A percentile compares a stretch with the other conserved stretches of the same genome.
Evolutionary conservation across 1,140 invertebrate genomes (phyloP).

Genomic region (Cydia splendana): DNA sequence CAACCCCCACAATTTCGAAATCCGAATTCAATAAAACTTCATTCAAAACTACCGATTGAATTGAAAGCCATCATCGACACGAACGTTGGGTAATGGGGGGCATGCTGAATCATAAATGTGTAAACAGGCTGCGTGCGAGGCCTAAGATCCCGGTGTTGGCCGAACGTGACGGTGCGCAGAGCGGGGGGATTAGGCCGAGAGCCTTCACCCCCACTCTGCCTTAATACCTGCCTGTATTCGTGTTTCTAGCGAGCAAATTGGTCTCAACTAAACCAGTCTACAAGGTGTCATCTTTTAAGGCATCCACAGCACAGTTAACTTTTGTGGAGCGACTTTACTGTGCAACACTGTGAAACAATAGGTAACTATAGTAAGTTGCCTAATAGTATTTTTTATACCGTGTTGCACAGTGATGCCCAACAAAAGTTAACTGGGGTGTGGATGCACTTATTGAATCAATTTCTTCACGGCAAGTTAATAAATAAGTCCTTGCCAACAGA

Average conservation of each 20-base stretch:
- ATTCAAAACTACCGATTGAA: conserved; percentile 20
- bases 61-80: conserved; percentile 15
- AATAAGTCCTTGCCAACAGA: too few relatives aligned
- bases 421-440: too few relatives aligned
- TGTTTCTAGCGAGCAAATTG: not conserved
- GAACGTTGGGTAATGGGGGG: conserved; percentile 14
- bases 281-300: too few relatives aligned
- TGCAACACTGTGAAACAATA: too few relatives aligned
- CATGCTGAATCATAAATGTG: conserved; percentile 31
- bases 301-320: too few relatives aligned
- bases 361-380: too few relatives aligned
- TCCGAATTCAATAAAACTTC: conserved; percentile 3
- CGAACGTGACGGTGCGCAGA: conserved; percentile 37
- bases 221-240: conserved; percentile 19
- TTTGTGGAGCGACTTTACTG: too few relatives aligned
- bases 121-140: conserved; percentile 27
- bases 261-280: not conserved
- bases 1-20: conserved; percentile 11
- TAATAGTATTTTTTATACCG: too few relatives aligned
- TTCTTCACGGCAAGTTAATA: too few relatives aligned
- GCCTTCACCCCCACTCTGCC: conserved; percentile 20
- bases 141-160: conserved; percentile 36
- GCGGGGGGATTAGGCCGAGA: conserved; percentile 36
- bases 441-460: too few relatives aligned
- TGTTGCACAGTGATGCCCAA: too few relatives aligned